Evolutionary conservation across 1,140 invertebrate species (phyloP), one percentile per base, ranked within the genome.

Genomic region (Coptotermes formosanus): DNA sequence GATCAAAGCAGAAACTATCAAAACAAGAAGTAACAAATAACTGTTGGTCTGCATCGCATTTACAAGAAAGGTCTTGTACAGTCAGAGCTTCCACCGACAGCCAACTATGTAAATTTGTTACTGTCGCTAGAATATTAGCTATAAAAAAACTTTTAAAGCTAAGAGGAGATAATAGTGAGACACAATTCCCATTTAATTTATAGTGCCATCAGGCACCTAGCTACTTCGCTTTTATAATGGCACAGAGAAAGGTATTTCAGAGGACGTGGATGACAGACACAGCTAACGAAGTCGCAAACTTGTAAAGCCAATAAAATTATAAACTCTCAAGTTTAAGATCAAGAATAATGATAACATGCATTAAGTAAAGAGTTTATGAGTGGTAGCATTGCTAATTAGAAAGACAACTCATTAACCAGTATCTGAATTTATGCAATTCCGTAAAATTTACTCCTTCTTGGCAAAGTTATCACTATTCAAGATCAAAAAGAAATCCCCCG

Each of bases 31-130:
- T 75, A 12, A 3, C n/a, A 30, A 75, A 75, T 7, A n/a, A 30
- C n/a, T 1, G 9, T n/a, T 14, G 19, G 64, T 16, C 6, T 9
- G 25, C 14, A 25, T 30, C 9, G 25, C 64, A 75, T n/a, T 75
- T 75, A 75, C n/a, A 75, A 75, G 7, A 25, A 75, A 75, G 64
- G 4, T 75, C 64, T 9, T 11, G 64, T 75, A 30, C 30, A 75
- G 64, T 75, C n/a, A 75, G 64, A n/a, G 30, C 6, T 2, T 75
- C 25, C n/a, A 30, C 64, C n/a, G 64, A 75, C 64, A 30, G 64
- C 64, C 64, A 25, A 75, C 25, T 75, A 75, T 75, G 64, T 75
- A 75, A 75, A 75, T 75, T 75, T 75, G n/a, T n/a, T 75, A 75
- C 64, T 75, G 64, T 75, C 64, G n/a, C 9, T 75, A 25, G 25